Base-by-base conservation (phyloP, 2,113 vertebrate genomes). In the Coreoperca whiteheadi region DNA sequence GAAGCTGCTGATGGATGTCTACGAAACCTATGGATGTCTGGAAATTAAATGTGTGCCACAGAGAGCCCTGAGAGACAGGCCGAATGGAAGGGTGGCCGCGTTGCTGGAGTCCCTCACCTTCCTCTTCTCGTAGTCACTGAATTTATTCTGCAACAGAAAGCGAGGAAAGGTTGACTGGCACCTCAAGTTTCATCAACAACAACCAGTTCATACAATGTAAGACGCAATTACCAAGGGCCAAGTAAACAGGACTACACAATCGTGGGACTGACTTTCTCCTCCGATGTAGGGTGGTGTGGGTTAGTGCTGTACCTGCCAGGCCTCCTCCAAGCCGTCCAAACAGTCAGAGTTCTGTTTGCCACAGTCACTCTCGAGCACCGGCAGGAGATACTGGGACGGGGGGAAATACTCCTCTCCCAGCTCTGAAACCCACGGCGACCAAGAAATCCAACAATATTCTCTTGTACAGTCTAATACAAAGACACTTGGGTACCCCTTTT, bases 81-180 rank as follows among this genome's bases (percentile, higher is more conserved):
- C 41, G 65, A 53, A 54, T n/a, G 37, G n/a, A 37, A 46, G 18
- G 16, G 12, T 6, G 20, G 39, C 0, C 14, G 56, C 50, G 51
- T 65, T 5, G 20, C 20, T 8, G 5, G 30, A 46, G 50, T 57
- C 61, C 57, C 91, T 18, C 93, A 99, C 98, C 97, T 98, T 99
- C 87, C 94, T 97, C 94, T 95, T 99, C 91, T 98, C 97, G 0
- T 98, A 99, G 90, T 98, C 97, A 56, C 94, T 96, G 92, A 99
- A 98, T 82, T 96, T 98, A 77, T 90, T 96, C 98, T 99, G 96
- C 82, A 95, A 93, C 87, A 68, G 87, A 96, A 74, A 84, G 41
- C 5, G 68, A 69, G 2, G 23, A 64, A 16, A 87, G 1, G 16
- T 0, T 53, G 25, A 76, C 28, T 78, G 1, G 79, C 11, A 16